A percentile compares a stretch with the other conserved stretches of the same genome.
Evolutionary conservation across 2,797 vertebrate species (phyloP).

Genomic region (Myripristis jacobus): DNA sequence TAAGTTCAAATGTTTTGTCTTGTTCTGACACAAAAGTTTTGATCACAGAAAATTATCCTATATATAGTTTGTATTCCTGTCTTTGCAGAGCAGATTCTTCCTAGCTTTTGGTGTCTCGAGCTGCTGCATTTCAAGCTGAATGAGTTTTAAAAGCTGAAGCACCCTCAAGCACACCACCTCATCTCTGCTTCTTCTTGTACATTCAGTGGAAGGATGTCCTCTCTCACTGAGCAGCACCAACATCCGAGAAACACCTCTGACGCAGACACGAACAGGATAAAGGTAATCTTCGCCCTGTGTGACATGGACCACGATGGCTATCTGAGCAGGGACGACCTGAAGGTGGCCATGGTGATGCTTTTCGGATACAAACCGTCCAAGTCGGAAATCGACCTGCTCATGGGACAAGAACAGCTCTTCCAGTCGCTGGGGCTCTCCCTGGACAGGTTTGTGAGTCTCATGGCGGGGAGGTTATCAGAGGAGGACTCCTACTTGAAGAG

Average conservation of each 20-base stretch:
- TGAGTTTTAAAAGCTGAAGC: not conserved
- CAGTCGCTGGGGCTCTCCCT: slow-evolving; percentile 61
- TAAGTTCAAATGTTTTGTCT: too few species aligned
- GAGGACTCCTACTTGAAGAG: slow-evolving; percentile 71
- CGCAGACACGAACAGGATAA: slow-evolving; percentile 48
- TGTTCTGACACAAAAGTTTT: too few species aligned
- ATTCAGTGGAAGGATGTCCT: not conserved
- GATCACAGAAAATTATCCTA: too few species aligned
- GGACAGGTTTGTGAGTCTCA: slow-evolving; percentile 76
- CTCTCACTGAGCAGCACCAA: not conserved
- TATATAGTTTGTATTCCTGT: too few species aligned
- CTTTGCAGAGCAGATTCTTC: not conserved
- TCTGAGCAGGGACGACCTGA: slow-evolving; percentile 81
- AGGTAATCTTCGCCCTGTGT: slow-evolving; percentile 72
- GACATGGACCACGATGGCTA: slow-evolving; percentile 76
- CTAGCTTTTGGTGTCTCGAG: not conserved
- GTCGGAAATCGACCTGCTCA: slow-evolving; percentile 51
- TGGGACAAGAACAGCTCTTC: not conserved
- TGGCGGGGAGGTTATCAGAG: slow-evolving; percentile 73
- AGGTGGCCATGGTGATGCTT: slow-evolving; percentile 77
- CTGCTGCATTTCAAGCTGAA: not conserved
- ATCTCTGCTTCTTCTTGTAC: not conserved
- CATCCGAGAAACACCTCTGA: slow-evolving; percentile 35
- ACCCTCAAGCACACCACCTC: not conserved
- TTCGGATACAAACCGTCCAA: slow-evolving; percentile 85